Base-by-base conservation (phyloP, 2,888 invertebrate species). In the Thera britannica region DNA sequence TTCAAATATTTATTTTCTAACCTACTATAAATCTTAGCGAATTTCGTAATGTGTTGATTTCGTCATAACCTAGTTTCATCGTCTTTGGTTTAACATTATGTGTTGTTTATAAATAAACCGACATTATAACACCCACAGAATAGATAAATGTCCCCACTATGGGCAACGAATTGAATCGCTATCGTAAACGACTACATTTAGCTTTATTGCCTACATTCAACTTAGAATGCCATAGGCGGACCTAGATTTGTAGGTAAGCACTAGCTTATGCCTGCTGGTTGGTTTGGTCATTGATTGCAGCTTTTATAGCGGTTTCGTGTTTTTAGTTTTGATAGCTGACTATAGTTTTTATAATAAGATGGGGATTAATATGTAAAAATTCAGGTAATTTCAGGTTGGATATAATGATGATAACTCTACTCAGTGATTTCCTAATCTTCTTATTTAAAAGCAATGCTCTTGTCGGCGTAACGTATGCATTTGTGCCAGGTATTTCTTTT, bases 131-230 rank as follows among this genome's bases (percentile, higher is more conserved):
- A 65, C 62, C 65, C 59, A 66, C 69, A 55, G 44, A 49, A 52
- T 48, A 62, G 8, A 65, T 62, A 67, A 65, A 62, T 49, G 52
- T 62, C 34, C 48, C 58, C 38, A 44, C 12, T 68, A 62, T 7
- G 61, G 58, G 58, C 65, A 65, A 65, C 65, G 67, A 62, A 73
- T 70, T 64, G 59, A 72, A 65, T 68, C 58, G 70, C 61, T 69
- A 67, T 73, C 70, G 74, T 70, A 64, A 70, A 74, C 68, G 73
- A 70, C 70, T 74, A 70, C 67, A 72, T 72, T 72, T 67, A 67
- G 70, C 58, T 73, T 75, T 73, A 75, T 71, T 67, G 72, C 61
- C 66, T 62, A 70, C 67, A 65, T 59, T 55, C 49, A 71, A 70
- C 11, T 65, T 66, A 48, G 62, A 64, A 68, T 65, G 70, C 62